Conservation (phyloP, 2,113 vertebrate species). For the Lycaon pictus region DNA sequence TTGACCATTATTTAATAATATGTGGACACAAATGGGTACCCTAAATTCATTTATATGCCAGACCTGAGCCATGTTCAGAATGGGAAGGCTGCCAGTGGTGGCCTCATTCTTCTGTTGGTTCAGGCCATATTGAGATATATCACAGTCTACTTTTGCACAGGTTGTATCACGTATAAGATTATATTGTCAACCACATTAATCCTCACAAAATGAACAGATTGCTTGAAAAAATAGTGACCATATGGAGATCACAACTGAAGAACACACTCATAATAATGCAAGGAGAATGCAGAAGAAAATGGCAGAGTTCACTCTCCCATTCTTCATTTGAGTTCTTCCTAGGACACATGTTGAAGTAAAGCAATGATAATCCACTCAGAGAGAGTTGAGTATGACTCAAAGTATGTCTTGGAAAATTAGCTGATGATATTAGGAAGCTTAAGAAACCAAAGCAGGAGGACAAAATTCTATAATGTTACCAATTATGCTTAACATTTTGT, state of each 20-base stretch:
- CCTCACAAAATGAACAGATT: neutral
- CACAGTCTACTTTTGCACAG: neutral
- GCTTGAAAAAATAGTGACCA: neutral
- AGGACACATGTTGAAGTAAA: neutral
- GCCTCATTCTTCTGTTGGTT: neutral
- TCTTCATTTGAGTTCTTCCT: neutral
- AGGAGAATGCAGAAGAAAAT: neutral
- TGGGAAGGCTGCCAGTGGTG: neutral
- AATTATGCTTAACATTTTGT: neutral
- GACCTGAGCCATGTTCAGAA: neutral
- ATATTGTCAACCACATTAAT: neutral
- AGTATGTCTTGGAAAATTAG: neutral
- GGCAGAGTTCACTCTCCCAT: neutral
- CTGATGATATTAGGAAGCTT: neutral
- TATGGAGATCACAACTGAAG: neutral
- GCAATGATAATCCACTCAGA: neutral
- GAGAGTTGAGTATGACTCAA: neutral
- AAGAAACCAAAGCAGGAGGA: neutral
- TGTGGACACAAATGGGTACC: fast-evolving
- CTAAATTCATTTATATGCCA: neutral
- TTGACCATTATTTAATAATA: neutral
- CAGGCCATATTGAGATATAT: neutral
- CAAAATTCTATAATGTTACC: neutral
- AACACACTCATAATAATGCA: neutral
- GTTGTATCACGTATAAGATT: neutral